Evolutionary conservation across 2,888 invertebrate species (phyloP), one percentile per base, ranked within the genome.

Genomic region (Marronus borbonicus): DNA sequence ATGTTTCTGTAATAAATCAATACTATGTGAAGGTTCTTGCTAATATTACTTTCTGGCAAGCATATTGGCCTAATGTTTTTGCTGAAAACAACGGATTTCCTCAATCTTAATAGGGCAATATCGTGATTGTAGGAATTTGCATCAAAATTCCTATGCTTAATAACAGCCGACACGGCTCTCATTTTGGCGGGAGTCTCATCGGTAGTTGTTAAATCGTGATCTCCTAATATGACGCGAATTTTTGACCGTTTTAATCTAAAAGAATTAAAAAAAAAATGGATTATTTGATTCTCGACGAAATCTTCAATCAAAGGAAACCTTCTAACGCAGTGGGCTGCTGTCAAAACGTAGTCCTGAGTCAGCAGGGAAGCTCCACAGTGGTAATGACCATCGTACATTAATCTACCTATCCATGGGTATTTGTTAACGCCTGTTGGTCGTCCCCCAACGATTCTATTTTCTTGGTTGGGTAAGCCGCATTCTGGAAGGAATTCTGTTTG

Each of bases 361-460:
- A 97, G 90, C 39, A 96, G 90, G 2, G 96, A 95, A 28, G 94
- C 96, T 0, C 96, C 96, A 85, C 96, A 97, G 87, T 96, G 96
- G 89, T 96, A 96, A 88, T 94, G 94, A 0, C 96, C 96, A 85
- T 96, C 95, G 87, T 96, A 96, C 14, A 96, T 94, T 76, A 97
- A 91, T 64, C 96, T 91, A 2, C 95, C 96, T 88, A 96, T 92
- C 96, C 96, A 96, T 8, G 96, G 96, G 88, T 95, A 96, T 82
- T 94, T 93, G 89, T 96, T 95, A 49, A 95, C 91, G 74, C 94
- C 94, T 0, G 96, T 94, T 28, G 96, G 94, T 84, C 92, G 91
- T 14, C 96, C 96, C 72, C 96, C 96, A 76, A 97, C 95, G 81
- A 97, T 96, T 83, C 96, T 91, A 86, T 94, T 95, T 90, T 96